Base-by-base conservation (phyloP, 2,888 invertebrate genomes). In the Halictus ligatus region DNA sequence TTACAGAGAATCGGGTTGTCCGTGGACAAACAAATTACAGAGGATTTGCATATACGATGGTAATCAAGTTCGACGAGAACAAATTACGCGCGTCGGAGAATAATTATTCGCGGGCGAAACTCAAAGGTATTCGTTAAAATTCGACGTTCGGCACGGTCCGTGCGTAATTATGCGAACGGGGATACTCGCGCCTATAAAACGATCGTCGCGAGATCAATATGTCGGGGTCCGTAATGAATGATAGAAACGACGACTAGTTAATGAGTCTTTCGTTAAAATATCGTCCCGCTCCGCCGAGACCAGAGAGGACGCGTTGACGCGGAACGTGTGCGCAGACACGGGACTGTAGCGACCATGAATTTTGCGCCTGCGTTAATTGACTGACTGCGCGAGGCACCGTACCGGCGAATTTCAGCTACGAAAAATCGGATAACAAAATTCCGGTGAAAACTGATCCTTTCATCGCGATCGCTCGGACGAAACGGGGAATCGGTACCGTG, bases 341-440 rank as follows among this genome's bases (percentile, higher is more conserved):
- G 58, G 25, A 2, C n/a, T 29, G 60, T 64, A 29, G 81, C 18
- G n/a, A 8, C 35, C 67, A 54, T 25, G 58, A 79, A 77, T 79
- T 25, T 60, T 25, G 48, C 2, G 77, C 25, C 29, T 71, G 54
- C 54, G 46, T 78, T 81, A 84, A 86, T 81, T 78, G 71, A 75
- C 75, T 58, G 77, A 25, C 58, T 21, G 85, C 77, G 58, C 77
- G 58, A 77, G 43, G 25, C 79, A 43, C 21, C 25, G 50, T 1
- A 1, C 13, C 35, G 25, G 25, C 25, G 50, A 60, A 75, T 78
- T 76, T 50, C 13, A 21, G 8, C 18, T 8, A 40, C 4, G 75
- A 64, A 73, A 84, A 80, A 74, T 73, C 48, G 35, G 25, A 74
- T 69, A 54, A 54, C 50, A 29, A 67, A 74, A 78, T 50, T 7